Conservation (phyloP, 2,797 vertebrate species). For the Sebastes trivittatus region DNA sequence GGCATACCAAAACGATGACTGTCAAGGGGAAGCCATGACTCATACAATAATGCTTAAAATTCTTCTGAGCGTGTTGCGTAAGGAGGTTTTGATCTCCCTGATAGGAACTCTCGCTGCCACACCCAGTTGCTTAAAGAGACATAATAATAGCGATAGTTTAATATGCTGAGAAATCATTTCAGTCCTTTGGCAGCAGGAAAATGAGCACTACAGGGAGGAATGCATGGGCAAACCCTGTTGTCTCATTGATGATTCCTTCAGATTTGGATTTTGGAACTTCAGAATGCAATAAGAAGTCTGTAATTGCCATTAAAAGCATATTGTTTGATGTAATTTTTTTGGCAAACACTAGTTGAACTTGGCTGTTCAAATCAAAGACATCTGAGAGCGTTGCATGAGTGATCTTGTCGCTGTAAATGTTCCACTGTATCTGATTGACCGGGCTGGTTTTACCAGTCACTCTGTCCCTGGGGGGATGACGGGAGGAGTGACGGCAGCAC, state of each 20-base stretch:
- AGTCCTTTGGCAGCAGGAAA: background rate
- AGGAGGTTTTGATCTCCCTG: background rate
- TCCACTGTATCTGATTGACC: background rate
- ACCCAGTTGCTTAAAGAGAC: background rate
- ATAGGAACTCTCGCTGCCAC: conserved; percentile 24
- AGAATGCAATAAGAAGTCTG: background rate
- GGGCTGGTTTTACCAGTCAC: conserved; percentile 52
- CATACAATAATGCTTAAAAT: conserved; percentile 26
- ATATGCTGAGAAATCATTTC: background rate
- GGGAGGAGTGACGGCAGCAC: background rate
- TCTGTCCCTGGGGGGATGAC: background rate
- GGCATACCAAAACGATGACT: background rate
- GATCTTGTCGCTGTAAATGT: conserved; percentile 5
- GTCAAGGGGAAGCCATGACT: conserved; percentile 18
- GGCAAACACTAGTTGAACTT: background rate
- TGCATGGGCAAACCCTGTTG: background rate
- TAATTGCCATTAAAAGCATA: background rate
- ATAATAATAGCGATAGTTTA: background rate
- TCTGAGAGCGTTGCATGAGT: background rate
- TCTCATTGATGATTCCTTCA: background rate
- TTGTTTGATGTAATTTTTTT: background rate
- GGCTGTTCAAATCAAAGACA: background rate
- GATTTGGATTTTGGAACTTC: background rate
- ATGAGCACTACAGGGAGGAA: background rate
- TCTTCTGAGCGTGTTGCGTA: background rate